Base-by-base conservation (phyloP, 2,113 vertebrate genomes). In the Tachysurus vachellii region DNA sequence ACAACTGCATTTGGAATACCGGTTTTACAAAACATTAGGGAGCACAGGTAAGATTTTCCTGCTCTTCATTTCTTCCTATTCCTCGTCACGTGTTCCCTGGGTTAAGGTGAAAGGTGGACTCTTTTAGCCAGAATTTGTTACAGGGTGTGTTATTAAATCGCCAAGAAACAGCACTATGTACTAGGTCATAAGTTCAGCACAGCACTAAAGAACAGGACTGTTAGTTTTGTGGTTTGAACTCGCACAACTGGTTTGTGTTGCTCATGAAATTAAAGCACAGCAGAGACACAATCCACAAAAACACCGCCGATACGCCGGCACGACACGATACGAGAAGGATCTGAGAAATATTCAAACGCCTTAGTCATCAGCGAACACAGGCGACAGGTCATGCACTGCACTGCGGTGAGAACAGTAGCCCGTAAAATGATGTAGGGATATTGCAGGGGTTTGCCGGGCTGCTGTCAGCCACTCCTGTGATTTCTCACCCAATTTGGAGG, bases 1-100 rank as follows among this genome's bases (percentile, higher is more conserved):
- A 70, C 96, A 97, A 87, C 96, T 97, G 87, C 96, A 97, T 93
- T 94, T 97, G 94, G 96, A 97, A 82, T 97, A 97, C 93, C 96
- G 96, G 90, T 97, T 97, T 95, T 97, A 97, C 92, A 97, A 97
- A 89, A 96, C 97, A 53, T 96, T 97, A 19, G 96, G 96, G 89
- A 96, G 93, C 89, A 88, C 95, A 1, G 96, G 96, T 97, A 92
- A 96, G 94, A 11, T 57, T 79, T 53, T 44, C 47, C 5, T 31
- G 9, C 26, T n/a, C 23, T 31, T 64, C 0, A 17, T 42, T 71
- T 50, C 12, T 54, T 57, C n/a, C 31, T 0, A 26, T 13, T 61
- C 10, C 19, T 44, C 0, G 53, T 56, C 16, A 23, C 64, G 12
- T 66, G 23, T 75, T 42, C 14, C 1, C 77, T 71, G 44, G 8